Conservation (phyloP, 1,140 invertebrate genomes). For the Drosophila punjabiensis region DNA sequence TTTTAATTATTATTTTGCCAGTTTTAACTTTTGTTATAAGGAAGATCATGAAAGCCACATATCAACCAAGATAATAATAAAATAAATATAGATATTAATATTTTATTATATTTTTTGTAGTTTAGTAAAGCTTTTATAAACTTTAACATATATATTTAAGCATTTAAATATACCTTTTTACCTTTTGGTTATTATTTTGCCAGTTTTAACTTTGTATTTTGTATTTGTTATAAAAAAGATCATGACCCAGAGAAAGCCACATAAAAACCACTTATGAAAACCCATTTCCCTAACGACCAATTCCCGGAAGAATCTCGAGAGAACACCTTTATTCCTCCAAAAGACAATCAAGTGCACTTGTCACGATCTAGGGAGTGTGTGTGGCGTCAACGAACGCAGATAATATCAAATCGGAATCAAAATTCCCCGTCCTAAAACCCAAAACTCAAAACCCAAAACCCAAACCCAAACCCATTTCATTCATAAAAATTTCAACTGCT, state of each 20-base stretch:
- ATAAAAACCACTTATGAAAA: constrained; percentile 13
- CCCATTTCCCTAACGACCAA: constrained; percentile 5
- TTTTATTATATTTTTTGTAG: too few species aligned
- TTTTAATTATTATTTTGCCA: too few species aligned
- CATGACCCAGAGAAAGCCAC: not conserved
- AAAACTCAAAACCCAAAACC: not conserved
- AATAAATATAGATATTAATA: too few species aligned
- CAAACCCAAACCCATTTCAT: constrained; percentile 9
- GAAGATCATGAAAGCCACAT: too few species aligned
- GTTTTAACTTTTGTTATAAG: too few species aligned
- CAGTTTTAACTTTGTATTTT: not conserved
- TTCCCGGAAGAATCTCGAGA: constrained; percentile 19
- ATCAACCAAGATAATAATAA: too few species aligned
- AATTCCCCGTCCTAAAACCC: not conserved
- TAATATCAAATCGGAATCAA: constrained; percentile 16
- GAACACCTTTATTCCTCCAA: not conserved
- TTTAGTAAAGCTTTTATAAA: too few species aligned
- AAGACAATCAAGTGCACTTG: constrained; percentile 29
- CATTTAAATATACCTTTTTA: too few species aligned
- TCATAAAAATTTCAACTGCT: constrained; percentile 40
- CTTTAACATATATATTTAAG: too few species aligned
- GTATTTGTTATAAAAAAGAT: accelerated
- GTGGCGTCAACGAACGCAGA: constrained; percentile 25
- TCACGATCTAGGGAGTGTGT: constrained; percentile 33
- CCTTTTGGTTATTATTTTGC: too few species aligned